Conservation (phyloP, 2,888 invertebrate genomes). For the Invenusta paracnida region DNA sequence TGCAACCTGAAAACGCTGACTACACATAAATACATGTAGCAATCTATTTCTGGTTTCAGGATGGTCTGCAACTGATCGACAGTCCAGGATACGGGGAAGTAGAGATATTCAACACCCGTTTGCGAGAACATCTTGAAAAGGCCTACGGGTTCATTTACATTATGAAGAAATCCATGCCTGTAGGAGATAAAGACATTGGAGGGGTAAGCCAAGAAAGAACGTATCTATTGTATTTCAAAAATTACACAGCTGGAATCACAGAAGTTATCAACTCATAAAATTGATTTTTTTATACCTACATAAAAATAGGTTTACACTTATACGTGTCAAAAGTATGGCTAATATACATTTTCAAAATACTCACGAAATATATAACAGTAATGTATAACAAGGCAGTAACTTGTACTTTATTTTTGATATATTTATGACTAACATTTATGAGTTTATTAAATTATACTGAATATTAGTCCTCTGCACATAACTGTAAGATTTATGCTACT, state of each 20-base stretch:
- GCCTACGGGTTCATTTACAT: not conserved
- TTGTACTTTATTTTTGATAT: too few species aligned
- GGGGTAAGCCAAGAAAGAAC: not conserved
- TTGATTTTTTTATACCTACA: not conserved
- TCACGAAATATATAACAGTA: too few species aligned
- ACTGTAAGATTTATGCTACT: too few species aligned
- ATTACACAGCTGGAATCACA: not conserved
- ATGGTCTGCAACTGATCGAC: not conserved
- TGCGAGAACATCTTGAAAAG: not conserved
- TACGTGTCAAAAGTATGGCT: too few species aligned
- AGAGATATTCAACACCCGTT: not conserved
- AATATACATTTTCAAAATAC: too few species aligned
- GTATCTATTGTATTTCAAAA: not conserved
- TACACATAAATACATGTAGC: too few species aligned
- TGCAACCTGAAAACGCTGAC: too few species aligned
- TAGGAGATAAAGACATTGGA: not conserved
- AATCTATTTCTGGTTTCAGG: too few species aligned
- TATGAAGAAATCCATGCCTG: not conserved
- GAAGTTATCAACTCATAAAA: not conserved
- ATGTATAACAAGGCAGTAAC: too few species aligned
- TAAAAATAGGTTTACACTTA: not conserved
- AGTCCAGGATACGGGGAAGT: slow-evolving; percentile 12
- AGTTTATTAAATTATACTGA: too few species aligned
- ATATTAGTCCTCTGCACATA: too few species aligned
- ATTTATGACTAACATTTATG: too few species aligned